phyloP scores from a whole-genome alignment of 1,140 invertebrate genomes.

The Ips typographus region DNA sequence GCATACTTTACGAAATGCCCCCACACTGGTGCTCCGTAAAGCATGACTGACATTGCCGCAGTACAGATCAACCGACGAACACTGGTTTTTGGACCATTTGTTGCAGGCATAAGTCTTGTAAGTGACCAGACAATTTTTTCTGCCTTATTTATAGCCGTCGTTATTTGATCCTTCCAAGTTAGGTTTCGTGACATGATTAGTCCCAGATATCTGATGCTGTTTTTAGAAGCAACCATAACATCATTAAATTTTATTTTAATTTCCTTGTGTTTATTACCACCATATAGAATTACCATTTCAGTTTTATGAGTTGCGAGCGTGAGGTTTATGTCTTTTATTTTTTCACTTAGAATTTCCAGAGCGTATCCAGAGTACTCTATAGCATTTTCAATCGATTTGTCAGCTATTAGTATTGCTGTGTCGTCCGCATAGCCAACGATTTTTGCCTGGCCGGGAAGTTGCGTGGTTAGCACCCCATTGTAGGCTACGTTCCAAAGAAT shows the following conservation, averaged over 20 bases:
- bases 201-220: not conserved
- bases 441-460: conserved; percentile 20
- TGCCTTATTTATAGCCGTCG: not conserved
- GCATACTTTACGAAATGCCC: not conserved
- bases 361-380: not conserved
- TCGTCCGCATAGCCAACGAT: conserved; percentile 28
- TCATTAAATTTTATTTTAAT: not conserved
- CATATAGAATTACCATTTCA: conserved; percentile 27
- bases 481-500: conserved; percentile 52
- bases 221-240: not conserved
- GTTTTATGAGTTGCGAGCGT: conserved; percentile 20
- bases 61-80: not conserved
- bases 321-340: conserved; percentile 1
- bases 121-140: not conserved
- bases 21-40: not conserved
- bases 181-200: not conserved
- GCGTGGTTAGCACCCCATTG: conserved; percentile 45
- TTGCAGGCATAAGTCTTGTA: conserved; percentile 2
- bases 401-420: conserved; percentile 19
- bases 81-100: not conserved
- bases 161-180: not conserved
- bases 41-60: not conserved
- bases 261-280: conserved; percentile 4
- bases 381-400: not conserved
- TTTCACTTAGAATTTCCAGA: not conserved